phyloP scores from a whole-genome alignment of 2,797 vertebrate species.

The Sebastes itinus region DNA sequence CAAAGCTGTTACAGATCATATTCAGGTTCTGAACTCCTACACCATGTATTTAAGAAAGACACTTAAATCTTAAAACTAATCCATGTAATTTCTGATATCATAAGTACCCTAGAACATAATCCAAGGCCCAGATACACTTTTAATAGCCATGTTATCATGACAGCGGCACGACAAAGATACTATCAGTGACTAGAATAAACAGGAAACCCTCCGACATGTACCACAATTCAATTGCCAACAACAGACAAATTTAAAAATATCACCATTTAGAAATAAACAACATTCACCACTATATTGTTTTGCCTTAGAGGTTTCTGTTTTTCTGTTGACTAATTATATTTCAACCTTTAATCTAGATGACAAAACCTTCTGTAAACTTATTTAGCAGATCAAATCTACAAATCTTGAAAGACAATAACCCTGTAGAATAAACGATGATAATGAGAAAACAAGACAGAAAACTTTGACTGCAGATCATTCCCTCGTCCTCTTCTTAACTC shows the following conservation, averaged over 20 bases:
- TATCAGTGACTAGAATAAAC: background rate
- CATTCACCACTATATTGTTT: background rate
- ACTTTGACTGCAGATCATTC: background rate
- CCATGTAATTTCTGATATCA: background rate
- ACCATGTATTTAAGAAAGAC: slow-evolving; percentile 1
- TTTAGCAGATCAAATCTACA: background rate
- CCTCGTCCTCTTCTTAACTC: background rate
- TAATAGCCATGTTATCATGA: background rate
- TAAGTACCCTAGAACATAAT: background rate
- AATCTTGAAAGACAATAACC: background rate
- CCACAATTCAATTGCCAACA: background rate
- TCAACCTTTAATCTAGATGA: background rate
- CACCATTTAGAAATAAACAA: background rate
- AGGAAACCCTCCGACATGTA: background rate
- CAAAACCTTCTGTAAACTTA: background rate
- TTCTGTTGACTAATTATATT: background rate
- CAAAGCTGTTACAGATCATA: slow-evolving; percentile 15
- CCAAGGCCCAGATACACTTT: slow-evolving; percentile 3
- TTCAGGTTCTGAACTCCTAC: background rate
- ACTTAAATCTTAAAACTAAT: background rate
- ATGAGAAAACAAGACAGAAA: background rate
- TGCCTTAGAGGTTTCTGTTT: background rate
- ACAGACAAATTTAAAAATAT: background rate
- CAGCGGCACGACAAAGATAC: background rate
- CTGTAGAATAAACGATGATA: background rate